Evolutionary conservation across 2,797 vertebrate species (phyloP).

Genomic region (Gymnopithys bicolor): DNA sequence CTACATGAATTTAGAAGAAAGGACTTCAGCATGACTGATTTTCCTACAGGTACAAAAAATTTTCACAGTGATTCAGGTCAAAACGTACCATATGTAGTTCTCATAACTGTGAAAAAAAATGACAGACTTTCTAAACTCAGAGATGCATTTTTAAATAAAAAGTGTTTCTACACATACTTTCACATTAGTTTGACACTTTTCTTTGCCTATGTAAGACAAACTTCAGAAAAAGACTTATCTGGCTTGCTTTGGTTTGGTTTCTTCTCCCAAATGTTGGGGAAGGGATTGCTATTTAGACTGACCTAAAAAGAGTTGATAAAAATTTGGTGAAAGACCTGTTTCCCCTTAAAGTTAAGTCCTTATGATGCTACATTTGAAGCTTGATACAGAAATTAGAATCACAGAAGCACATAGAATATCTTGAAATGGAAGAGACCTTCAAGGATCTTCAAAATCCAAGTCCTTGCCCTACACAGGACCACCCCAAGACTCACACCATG

Average conservation of each 20-base stretch:
- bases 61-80: not conserved
- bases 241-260: not conserved
- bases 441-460: not conserved
- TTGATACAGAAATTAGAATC: not conserved
- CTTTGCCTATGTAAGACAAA: not conserved
- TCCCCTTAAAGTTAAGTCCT: not conserved
- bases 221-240: not conserved
- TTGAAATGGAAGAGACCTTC: not conserved
- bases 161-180: not conserved
- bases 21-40: not conserved
- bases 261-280: not conserved
- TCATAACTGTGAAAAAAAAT: not conserved
- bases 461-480: not conserved
- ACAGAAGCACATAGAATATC: not conserved
- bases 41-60: not conserved
- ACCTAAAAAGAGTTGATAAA: not conserved
- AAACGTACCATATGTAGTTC: not conserved
- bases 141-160: not conserved
- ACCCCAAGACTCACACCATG: not conserved
- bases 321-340: not conserved
- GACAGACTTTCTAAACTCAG: not conserved
- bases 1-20: not conserved
- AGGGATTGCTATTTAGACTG: not conserved
- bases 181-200: not conserved
- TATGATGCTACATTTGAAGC: not conserved